Conservation (phyloP, 2,113 vertebrate genomes). For the Scophthalmus maximus region DNA sequence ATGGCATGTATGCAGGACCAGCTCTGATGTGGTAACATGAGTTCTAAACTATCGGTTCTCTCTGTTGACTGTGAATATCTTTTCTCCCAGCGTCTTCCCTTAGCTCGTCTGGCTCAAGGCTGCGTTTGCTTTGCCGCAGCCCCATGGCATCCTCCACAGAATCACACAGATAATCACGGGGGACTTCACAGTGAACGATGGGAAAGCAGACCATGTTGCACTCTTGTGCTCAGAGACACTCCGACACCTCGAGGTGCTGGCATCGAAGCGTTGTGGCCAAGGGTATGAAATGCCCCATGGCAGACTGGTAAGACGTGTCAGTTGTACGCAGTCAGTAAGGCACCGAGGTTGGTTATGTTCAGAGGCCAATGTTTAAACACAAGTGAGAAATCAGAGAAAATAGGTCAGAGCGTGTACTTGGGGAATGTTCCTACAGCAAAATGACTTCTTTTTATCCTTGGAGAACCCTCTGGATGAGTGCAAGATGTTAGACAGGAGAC, state of each 20-base stretch:
- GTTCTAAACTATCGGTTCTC: slow-evolving; percentile 42
- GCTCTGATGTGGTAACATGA: slow-evolving; percentile 38
- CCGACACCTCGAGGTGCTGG: slow-evolving; percentile 55
- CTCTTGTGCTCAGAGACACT: slow-evolving; percentile 38
- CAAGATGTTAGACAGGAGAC: too few species aligned
- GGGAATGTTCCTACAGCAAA: too few species aligned
- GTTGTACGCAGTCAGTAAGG: slow-evolving; percentile 10
- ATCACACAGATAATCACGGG: neutral
- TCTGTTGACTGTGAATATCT: slow-evolving; percentile 47
- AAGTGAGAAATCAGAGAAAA: neutral
- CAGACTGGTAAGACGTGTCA: slow-evolving; percentile 18
- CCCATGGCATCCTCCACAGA: slow-evolving; percentile 1
- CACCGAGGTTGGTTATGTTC: slow-evolving; percentile 12
- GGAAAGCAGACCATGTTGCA: slow-evolving; percentile 41
- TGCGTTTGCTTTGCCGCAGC: slow-evolving; percentile 19
- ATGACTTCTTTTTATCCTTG: too few species aligned
- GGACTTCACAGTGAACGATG: slow-evolving; percentile 33
- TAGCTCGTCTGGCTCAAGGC: slow-evolving; percentile 5
- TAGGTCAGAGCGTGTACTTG: neutral
- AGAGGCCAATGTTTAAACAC: neutral
- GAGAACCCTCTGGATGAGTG: too few species aligned
- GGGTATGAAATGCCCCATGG: slow-evolving; percentile 59
- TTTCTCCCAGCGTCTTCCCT: neutral
- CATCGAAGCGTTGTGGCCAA: slow-evolving; percentile 28
- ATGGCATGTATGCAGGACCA: neutral